phyloP scores from a whole-genome alignment of 2,113 vertebrate genomes.

The Laticauda laticaudata region DNA sequence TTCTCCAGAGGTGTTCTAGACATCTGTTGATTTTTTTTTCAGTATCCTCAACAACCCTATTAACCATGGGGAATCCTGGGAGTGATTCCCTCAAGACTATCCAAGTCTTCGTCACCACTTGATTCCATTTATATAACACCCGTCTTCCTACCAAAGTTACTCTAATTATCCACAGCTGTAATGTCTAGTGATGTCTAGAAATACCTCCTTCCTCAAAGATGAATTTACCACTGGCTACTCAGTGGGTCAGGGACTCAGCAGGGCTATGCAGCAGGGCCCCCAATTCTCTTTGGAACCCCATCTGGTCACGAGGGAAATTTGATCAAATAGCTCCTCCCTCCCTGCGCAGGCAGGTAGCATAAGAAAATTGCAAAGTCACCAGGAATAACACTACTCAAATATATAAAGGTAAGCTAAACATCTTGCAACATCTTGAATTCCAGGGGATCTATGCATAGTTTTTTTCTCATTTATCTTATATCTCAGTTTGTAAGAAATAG shows the following conservation, averaged over 20 bases:
- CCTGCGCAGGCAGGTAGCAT: neutral
- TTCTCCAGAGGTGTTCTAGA: neutral
- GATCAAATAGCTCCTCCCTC: neutral
- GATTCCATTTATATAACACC: neutral
- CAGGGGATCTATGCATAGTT: neutral
- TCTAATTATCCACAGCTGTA: too few relatives aligned
- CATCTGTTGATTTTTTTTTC: neutral
- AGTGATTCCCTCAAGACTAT: neutral
- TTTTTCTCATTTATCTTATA: neutral
- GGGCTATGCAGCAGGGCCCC: neutral
- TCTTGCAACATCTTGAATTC: neutral
- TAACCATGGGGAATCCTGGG: neutral
- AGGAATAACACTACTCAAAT: neutral
- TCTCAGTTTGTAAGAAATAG: neutral
- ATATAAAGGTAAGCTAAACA: conserved; percentile 7
- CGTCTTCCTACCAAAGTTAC: too few relatives aligned
- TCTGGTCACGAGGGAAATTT: neutral
- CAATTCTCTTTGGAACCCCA: neutral
- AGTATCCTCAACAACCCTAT: neutral
- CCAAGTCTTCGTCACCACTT: neutral
- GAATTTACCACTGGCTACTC: too few relatives aligned
- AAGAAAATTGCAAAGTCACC: neutral
- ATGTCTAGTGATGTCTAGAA: too few relatives aligned
- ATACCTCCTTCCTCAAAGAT: too few relatives aligned
- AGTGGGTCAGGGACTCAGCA: neutral